Evolutionary conservation across 2,888 invertebrate species (phyloP).

Genomic region (Yponomeuta malinellus): DNA sequence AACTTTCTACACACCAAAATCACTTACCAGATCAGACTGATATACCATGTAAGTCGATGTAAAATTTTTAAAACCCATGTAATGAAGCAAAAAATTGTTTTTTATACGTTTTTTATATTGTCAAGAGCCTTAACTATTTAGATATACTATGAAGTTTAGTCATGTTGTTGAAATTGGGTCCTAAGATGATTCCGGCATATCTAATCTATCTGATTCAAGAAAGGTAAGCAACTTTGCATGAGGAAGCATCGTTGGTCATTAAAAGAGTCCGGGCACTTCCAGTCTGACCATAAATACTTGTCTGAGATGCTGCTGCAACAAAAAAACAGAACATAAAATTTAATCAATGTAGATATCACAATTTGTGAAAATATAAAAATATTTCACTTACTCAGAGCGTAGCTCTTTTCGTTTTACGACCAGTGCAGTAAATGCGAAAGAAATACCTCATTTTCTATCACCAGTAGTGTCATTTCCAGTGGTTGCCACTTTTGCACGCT

Average conservation of each 20-base stretch:
- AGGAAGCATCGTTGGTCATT: constrained; percentile 5
- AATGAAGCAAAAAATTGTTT: too few relatives aligned
- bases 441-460: not conserved
- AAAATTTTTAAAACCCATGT: too few relatives aligned
- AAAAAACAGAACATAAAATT: too few relatives aligned
- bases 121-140: not conserved
- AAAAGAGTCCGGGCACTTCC: not conserved
- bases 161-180: not conserved
- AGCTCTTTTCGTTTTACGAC: not conserved
- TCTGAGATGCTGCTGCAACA: not conserved
- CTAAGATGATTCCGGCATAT: not conserved
- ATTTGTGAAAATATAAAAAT: too few relatives aligned
- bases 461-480: not conserved
- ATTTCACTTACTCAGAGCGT: too few relatives aligned
- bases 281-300: not conserved
- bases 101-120: not conserved
- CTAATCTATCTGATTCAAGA: not conserved
- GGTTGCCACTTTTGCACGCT: not conserved
- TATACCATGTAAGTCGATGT: too few relatives aligned
- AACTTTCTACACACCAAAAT: too few relatives aligned
- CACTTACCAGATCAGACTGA: too few relatives aligned
- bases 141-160: not conserved
- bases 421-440: not conserved
- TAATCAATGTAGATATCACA: too few relatives aligned
- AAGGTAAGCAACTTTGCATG: constrained; percentile 2